Base-by-base conservation (phyloP, 2,113 vertebrate genomes). In the Phrynosoma blainvillii region DNA sequence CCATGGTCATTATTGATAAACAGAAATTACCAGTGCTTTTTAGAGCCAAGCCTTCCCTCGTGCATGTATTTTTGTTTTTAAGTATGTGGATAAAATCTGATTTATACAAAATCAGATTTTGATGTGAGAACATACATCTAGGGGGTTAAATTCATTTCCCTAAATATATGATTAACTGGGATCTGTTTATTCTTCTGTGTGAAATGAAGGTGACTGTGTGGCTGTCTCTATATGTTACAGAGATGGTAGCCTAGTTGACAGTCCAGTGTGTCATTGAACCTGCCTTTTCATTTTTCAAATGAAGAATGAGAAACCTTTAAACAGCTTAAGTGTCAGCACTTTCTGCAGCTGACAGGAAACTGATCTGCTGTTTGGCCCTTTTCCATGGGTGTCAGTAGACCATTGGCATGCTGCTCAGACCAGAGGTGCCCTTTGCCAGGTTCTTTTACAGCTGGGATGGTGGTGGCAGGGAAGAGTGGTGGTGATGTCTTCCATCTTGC, bases 291-390 rank as follows among this genome's bases (percentile, higher is more conserved):
- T 95, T 96, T 96, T 96, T 92, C 82, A 94, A 95, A 88, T 0
- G 1, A 96, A 97, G 96, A 96, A 96, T 95, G 96, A 96, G 96
- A 97, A 95, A 87, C 91, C 93, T 94, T 91, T 94, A 79, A 92
- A 96, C 95, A 96, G 97, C 96, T 97, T 93, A 96, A 96, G 94
- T 96, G 93, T 93, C n/a, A n/a, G 89, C 93, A 68, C 36, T 9
- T 71, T 85, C 84, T 0, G 84, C 96, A 97, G 97, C 96, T 97
- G 97, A 95, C 96, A 96, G 96, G 95, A 97, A 96, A 95, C 75
- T 68, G 96, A 98, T 97, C 95, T 95, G 93, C 84, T 6, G 70
- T 93, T 94, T 96, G 94, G 93, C 96, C 93, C 89, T 0, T 86
- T 40, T 42, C 27, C 77, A 89, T 75, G 89, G 88, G 89, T 93